Evolutionary conservation across 1,140 invertebrate species (phyloP).

Genomic region (Pogonognathellus flavescens): DNA sequence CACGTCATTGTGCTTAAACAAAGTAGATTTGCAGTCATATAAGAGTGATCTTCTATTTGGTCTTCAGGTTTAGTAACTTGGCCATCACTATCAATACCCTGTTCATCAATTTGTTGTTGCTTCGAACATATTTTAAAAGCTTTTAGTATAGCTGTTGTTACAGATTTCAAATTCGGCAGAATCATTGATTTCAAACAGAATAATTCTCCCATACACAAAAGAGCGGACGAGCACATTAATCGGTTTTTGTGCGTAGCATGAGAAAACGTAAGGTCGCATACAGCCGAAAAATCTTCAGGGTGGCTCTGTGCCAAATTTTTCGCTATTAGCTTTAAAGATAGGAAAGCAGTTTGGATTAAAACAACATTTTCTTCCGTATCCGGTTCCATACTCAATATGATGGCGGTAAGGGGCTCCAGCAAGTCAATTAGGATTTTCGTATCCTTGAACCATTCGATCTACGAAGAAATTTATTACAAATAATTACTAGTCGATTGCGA

Average conservation of each 20-base stretch:
- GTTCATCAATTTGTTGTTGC: constrained; percentile 3
- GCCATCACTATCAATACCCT: not conserved
- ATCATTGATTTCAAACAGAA: constrained; percentile 65
- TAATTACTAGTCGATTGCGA: too few relatives aligned
- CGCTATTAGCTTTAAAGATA: constrained; percentile 85
- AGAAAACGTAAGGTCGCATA: constrained; percentile 56
- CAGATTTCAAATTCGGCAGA: constrained; percentile 61
- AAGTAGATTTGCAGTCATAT: constrained; percentile 55
- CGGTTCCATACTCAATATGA: constrained; percentile 68
- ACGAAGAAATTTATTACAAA: too few relatives aligned
- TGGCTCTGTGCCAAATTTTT: constrained; percentile 77
- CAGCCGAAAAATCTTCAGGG: constrained; percentile 74
- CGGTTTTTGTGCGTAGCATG: constrained; percentile 55
- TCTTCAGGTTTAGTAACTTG: not conserved
- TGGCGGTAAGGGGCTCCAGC: constrained; percentile 75
- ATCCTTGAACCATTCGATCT: constrained; percentile 66
- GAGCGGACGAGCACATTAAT: constrained; percentile 60
- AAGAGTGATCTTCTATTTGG: not conserved
- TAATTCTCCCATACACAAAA: constrained; percentile 64
- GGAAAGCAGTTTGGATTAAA: constrained; percentile 84
- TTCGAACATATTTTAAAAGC: constrained; percentile 62
- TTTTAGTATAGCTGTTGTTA: constrained; percentile 58
- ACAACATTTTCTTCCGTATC: constrained; percentile 74
- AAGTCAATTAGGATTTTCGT: constrained; percentile 73
- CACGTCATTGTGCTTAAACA: constrained; percentile 63